These are phyloP conservation scores for Parazoanthus atlanticus DNA, from an alignment of 92 coral and sea anemone species.

Conservation along the genomic window DNA sequence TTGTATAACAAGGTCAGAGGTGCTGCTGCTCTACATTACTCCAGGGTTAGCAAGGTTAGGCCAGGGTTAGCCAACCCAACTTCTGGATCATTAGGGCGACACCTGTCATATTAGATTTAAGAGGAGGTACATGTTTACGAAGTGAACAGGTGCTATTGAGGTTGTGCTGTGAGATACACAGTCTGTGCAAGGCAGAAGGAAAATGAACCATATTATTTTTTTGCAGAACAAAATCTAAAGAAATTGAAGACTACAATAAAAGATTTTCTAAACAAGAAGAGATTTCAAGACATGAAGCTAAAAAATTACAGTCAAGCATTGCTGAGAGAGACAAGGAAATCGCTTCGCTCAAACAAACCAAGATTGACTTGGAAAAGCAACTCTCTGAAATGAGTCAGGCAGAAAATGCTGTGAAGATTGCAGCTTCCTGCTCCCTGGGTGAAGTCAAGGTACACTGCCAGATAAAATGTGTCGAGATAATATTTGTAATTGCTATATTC, in stretches of 20 bases:
- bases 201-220: background rate
- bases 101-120: too few species aligned
- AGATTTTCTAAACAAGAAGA: constrained; percentile 59
- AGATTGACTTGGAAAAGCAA: constrained; percentile 60
- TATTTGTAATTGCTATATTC: too few species aligned
- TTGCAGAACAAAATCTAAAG: constrained; percentile 55
- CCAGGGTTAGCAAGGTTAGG: too few species aligned
- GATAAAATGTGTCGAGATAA: background rate
- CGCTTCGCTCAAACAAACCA: constrained; percentile 43
- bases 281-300: constrained; percentile 47
- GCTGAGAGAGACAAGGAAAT: constrained; percentile 62
- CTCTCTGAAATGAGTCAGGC: constrained; percentile 62
- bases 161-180: background rate
- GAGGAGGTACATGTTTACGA: too few species aligned
- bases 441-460: constrained; percentile 69
- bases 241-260: constrained; percentile 45
- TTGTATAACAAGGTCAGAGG: too few species aligned
- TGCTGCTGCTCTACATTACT: too few species aligned
- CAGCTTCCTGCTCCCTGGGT: constrained; percentile 63
- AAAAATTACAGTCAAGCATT: constrained; percentile 50
- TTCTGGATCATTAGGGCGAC: too few species aligned
- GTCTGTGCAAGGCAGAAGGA: background rate
- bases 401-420: constrained; percentile 61
- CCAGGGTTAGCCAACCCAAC: too few species aligned
- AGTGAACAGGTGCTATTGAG: too few species aligned